Conservation (phyloP, 2,888 invertebrate species). For the Stenodera caucasica region DNA sequence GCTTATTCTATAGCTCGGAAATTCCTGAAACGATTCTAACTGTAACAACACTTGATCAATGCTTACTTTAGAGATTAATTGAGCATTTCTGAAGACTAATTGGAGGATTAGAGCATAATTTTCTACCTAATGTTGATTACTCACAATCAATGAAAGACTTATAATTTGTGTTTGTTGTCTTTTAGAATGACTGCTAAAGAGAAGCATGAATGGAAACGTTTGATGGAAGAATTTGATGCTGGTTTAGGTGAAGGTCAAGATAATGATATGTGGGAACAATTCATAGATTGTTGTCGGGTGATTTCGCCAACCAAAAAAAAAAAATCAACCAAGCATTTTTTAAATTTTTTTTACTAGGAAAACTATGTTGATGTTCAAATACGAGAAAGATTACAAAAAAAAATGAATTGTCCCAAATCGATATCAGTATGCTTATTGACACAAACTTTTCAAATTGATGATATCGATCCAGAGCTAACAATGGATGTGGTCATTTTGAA, state of each 20-base stretch:
- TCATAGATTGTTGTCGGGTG: conserved; percentile 55
- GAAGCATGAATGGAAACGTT: conserved; percentile 15
- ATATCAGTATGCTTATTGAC: conserved; percentile 57
- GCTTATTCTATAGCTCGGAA: too few species aligned
- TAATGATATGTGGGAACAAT: conserved; percentile 55
- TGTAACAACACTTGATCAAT: too few species aligned
- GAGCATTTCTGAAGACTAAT: too few species aligned
- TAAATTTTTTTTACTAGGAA: conserved; percentile 31
- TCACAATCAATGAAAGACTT: too few species aligned
- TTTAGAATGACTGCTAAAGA: background rate
- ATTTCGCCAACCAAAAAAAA: conserved; percentile 20
- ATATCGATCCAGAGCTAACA: conserved; percentile 59
- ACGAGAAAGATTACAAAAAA: conserved; percentile 31
- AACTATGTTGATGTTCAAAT: conserved; percentile 39
- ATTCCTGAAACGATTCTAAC: too few species aligned
- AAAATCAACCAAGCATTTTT: background rate
- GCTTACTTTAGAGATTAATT: too few species aligned
- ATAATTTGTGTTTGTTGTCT: too few species aligned
- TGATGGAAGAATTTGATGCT: conserved; percentile 30
- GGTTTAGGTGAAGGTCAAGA: too few species aligned
- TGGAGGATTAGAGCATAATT: too few species aligned
- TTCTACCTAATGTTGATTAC: too few species aligned
- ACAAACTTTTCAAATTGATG: conserved; percentile 57
- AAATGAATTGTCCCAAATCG: conserved; percentile 40
- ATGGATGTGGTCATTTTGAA: conserved; percentile 66